Evolutionary conservation across 2,113 vertebrate genomes (phyloP).

Genomic region (Arothron firmamentum): DNA sequence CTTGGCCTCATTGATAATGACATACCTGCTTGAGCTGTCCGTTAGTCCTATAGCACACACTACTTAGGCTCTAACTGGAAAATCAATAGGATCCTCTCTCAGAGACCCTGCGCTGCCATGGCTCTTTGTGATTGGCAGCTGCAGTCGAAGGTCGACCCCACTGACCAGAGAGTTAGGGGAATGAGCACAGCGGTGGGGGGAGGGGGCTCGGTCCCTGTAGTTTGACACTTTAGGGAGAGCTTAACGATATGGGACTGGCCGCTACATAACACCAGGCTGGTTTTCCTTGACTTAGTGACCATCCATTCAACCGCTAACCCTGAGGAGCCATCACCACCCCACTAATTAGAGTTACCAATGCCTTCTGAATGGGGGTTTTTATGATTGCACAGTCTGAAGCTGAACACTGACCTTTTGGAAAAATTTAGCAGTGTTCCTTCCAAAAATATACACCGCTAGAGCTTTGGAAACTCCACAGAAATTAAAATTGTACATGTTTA

Average conservation of each 20-base stretch:
- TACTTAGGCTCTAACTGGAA: slow-evolving; percentile 98
- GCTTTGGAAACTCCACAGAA: background rate
- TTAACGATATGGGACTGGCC: slow-evolving; percentile 85
- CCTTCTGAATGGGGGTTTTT: slow-evolving; percentile 41
- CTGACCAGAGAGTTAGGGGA: slow-evolving; percentile 80
- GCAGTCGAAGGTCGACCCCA: slow-evolving; percentile 92
- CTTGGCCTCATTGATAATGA: slow-evolving; percentile 98
- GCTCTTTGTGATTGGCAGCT: slow-evolving; percentile 93
- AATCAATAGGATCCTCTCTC: slow-evolving; percentile 92
- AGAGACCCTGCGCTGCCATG: slow-evolving; percentile 88
- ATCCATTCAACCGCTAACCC: slow-evolving; percentile 80
- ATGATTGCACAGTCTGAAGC: slow-evolving; percentile 34
- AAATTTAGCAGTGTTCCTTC: slow-evolving; percentile 6
- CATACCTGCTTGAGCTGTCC: slow-evolving; percentile 94
- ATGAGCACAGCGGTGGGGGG: slow-evolving; percentile 72
- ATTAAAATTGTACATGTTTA: background rate
- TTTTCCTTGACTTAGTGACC: slow-evolving; percentile 83
- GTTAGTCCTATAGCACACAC: slow-evolving; percentile 94
- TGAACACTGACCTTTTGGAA: slow-evolving; percentile 46
- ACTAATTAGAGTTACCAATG: slow-evolving; percentile 65
- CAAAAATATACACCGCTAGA: background rate
- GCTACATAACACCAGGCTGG: slow-evolving; percentile 82
- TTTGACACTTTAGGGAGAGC: slow-evolving; percentile 70
- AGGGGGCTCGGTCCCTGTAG: slow-evolving; percentile 67
- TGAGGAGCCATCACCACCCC: slow-evolving; percentile 57